A percentile compares a stretch with the other conserved stretches of the same genome.
These are phyloP conservation scores for Sipunculus nudus DNA, from an alignment of 2,888 invertebrate genomes.

Conservation along the genomic window DNA sequence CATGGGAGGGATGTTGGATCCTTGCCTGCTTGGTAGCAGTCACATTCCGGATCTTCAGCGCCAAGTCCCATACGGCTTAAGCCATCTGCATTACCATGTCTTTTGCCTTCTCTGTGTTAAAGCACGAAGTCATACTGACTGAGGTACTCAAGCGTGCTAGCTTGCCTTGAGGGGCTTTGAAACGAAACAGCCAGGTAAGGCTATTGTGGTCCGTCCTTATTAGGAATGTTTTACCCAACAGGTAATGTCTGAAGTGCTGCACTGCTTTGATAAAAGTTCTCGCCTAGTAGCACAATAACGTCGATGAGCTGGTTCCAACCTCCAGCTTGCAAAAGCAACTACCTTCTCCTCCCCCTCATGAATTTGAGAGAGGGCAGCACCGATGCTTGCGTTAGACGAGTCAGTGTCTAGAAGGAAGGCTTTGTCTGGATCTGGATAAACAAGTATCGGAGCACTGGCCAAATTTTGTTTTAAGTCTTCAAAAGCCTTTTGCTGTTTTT, in stretches of 20 bases:
- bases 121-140: background rate
- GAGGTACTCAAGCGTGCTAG: background rate
- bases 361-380: background rate
- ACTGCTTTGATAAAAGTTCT: background rate
- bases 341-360: background rate
- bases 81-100: constrained; percentile 2
- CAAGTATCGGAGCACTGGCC: background rate
- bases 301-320: background rate
- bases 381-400: background rate
- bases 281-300: background rate
- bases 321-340: background rate
- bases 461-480: background rate
- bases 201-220: background rate
- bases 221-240: background rate
- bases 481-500: background rate
- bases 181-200: background rate
- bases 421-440: background rate
- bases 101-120: background rate
- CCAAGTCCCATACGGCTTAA: background rate
- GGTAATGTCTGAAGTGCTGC: background rate
- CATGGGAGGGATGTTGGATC: background rate
- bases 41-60: background rate
- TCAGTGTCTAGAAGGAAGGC: constrained; percentile 4
- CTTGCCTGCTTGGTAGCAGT: background rate
- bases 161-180: background rate